phyloP scores from a whole-genome alignment of 2,797 vertebrate species.

The Ptychadena robeensis region DNA sequence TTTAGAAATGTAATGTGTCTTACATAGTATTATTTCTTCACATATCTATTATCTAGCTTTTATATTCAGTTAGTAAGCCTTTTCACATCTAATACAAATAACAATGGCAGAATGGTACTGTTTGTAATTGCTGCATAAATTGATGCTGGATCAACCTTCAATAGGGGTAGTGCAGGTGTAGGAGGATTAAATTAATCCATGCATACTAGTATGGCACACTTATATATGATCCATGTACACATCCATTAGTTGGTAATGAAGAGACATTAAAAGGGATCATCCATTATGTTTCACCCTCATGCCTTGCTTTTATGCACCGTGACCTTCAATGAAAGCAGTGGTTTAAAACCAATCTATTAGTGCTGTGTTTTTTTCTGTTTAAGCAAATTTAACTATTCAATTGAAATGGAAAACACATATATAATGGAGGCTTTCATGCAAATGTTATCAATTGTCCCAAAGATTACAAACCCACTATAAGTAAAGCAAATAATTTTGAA shows the following conservation, averaged over 20 bases:
- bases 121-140: not conserved
- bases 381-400: not conserved
- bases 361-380: not conserved
- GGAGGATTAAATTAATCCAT: not conserved
- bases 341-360: not conserved
- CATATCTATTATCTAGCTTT: too few relatives aligned
- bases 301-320: not conserved
- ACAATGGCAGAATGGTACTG: not conserved
- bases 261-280: not conserved
- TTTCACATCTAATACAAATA: not conserved
- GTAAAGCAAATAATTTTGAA: too few relatives aligned
- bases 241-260: not conserved
- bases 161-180: not conserved
- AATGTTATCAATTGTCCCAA: too few relatives aligned
- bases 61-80: not conserved
- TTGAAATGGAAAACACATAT: too few relatives aligned
- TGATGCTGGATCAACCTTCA: not conserved
- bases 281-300: not conserved
- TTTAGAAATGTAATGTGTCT: too few relatives aligned
- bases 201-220: not conserved
- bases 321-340: not conserved
- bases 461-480: too few relatives aligned
- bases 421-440: too few relatives aligned
- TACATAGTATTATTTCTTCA: too few relatives aligned
- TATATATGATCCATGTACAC: not conserved